Evolutionary conservation across 1,140 invertebrate species (phyloP).

Genomic region (Nebria ingens): DNA sequence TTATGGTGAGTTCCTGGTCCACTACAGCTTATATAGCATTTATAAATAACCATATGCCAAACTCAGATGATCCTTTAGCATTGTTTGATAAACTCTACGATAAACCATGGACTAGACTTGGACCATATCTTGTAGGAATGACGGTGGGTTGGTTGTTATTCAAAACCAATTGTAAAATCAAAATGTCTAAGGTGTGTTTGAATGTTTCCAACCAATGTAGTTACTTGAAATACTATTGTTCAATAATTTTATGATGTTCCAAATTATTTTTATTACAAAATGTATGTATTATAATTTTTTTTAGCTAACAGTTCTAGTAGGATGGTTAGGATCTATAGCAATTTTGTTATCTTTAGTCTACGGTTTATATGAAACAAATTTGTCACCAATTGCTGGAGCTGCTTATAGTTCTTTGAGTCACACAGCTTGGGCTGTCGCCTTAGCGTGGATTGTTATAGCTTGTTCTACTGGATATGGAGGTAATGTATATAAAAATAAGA

Average conservation of each 20-base stretch:
- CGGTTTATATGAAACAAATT: slow-evolving; percentile 59
- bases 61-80: slow-evolving; percentile 67
- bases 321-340: slow-evolving; percentile 54
- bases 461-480: slow-evolving; percentile 82
- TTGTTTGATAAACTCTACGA: slow-evolving; percentile 81
- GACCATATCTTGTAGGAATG: slow-evolving; percentile 76
- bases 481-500: slow-evolving; percentile 26
- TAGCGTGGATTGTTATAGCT: slow-evolving; percentile 80
- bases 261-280: neutral
- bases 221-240: slow-evolving; percentile 1
- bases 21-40: slow-evolving; percentile 72
- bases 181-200: slow-evolving; percentile 59
- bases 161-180: slow-evolving; percentile 68
- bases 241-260: slow-evolving; percentile 10
- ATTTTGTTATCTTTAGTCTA: slow-evolving; percentile 62
- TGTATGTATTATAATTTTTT: slow-evolving; percentile 19
- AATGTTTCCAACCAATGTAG: slow-evolving; percentile 7
- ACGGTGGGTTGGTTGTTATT: slow-evolving; percentile 70
- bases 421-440: slow-evolving; percentile 67
- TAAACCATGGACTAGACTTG: slow-evolving; percentile 74
- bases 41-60: slow-evolving; percentile 67
- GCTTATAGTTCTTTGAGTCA: slow-evolving; percentile 76
- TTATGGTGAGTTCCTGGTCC: slow-evolving; percentile 62
- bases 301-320: slow-evolving; percentile 50
- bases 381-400: slow-evolving; percentile 57